phyloP scores from a whole-genome alignment of 2,113 vertebrate species.

The Vireo altiloquus region DNA sequence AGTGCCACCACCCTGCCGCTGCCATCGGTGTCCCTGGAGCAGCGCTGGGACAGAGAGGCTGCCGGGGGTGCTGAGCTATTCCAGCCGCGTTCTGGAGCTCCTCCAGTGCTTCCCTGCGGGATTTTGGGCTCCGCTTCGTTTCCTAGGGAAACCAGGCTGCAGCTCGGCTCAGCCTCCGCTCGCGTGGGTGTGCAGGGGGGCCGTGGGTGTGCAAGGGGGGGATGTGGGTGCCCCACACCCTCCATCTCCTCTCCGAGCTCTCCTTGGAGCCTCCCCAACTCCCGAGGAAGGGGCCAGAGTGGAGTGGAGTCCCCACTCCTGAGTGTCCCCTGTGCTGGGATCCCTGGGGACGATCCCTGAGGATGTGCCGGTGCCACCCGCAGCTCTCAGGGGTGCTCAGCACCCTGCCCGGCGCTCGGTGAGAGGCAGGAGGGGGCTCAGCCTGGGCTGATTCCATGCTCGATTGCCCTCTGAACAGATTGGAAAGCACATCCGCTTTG shows the following conservation, averaged over 20 bases:
- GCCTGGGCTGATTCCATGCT: not conserved
- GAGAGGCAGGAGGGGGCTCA: not conserved
- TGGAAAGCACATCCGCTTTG: constrained; percentile 9
- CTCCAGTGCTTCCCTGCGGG: not conserved
- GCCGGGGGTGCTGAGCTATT: rapidly evolving
- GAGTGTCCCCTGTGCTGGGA: rapidly evolving
- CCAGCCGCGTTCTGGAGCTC: not conserved
- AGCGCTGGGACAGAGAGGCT: not conserved
- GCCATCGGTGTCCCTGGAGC: rapidly evolving
- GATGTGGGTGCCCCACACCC: not conserved
- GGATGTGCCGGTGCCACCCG: not conserved
- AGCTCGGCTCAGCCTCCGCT: not conserved
- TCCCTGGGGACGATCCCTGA: not conserved
- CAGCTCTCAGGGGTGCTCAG: not conserved
- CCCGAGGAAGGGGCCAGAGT: rapidly evolving
- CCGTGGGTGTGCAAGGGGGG: not conserved
- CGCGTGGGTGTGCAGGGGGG: not conserved
- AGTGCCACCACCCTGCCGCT: not conserved
- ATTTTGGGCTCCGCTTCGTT: not conserved
- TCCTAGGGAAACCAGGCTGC: constrained; percentile 44
- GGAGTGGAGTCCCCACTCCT: rapidly evolving
- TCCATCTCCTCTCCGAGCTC: not conserved
- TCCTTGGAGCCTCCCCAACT: not conserved
- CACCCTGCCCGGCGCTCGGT: rapidly evolving
- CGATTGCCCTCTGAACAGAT: constrained; percentile 29